A percentile compares a stretch with the other conserved stretches of the same genome.
Conservation (phyloP, 2,113 vertebrate genomes). For the Perccottus glenii region DNA sequence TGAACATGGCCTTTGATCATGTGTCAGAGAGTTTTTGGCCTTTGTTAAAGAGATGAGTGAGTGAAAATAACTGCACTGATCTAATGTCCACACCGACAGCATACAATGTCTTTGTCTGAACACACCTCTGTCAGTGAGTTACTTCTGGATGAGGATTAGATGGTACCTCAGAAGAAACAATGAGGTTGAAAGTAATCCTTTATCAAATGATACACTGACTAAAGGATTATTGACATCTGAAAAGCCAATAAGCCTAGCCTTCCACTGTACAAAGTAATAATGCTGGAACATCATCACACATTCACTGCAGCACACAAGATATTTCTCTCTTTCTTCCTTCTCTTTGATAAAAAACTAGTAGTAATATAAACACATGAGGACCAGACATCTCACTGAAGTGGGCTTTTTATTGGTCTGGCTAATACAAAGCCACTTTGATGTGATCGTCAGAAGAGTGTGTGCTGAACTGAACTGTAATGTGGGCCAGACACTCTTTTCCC, state of each 20-base stretch:
- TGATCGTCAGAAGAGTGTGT: conserved; percentile 21
- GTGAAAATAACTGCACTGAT: conserved; percentile 61
- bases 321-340: conserved; percentile 21
- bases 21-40: conserved; percentile 62
- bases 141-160: conserved; percentile 54
- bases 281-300: conserved; percentile 43
- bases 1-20: conserved; percentile 71
- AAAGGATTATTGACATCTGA: conserved; percentile 56
- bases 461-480: conserved; percentile 42
- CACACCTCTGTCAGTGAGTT: conserved; percentile 32
- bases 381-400: conserved; percentile 59
- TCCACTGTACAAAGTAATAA: conserved; percentile 31
- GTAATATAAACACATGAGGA: conserved; percentile 49
- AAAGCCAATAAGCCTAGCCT: conserved; percentile 25
- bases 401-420: conserved; percentile 52
- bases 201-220: conserved; percentile 64
- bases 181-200: conserved; percentile 53
- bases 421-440: conserved; percentile 64
- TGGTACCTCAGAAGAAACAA: conserved; percentile 46
- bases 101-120: conserved; percentile 54
- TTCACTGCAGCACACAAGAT: conserved; percentile 2
- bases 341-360: conserved; percentile 26
- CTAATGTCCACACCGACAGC: conserved; percentile 44
- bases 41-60: conserved; percentile 73
- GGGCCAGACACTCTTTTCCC: conserved; percentile 46